These are phyloP conservation scores for Orientallactaga bullata DNA, from an alignment of 2,113 vertebrate genomes.

Conservation along the genomic window DNA sequence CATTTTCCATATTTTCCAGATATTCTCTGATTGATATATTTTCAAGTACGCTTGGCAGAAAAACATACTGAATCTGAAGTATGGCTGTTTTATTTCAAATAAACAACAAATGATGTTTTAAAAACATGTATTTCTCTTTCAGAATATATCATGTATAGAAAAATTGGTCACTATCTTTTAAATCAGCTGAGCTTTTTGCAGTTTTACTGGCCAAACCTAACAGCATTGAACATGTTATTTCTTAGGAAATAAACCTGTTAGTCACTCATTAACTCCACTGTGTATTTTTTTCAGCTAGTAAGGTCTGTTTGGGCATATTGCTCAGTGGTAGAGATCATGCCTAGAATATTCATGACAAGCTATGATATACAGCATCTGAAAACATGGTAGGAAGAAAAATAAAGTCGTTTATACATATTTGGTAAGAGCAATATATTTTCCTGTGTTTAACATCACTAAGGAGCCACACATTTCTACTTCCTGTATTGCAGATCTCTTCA, in stretches of 20 bases:
- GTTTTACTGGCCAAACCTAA: slow-evolving; percentile 14
- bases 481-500: background rate
- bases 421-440: background rate
- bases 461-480: background rate
- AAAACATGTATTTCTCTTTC: background rate
- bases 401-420: background rate
- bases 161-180: background rate
- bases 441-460: background rate
- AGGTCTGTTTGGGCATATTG: background rate
- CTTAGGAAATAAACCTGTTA: background rate
- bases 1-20: slow-evolving; percentile 26
- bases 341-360: background rate
- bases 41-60: background rate
- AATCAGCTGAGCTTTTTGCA: background rate
- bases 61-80: slow-evolving; percentile 1
- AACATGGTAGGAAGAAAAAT: background rate
- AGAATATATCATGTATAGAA: background rate
- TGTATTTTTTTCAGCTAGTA: background rate
- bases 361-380: background rate
- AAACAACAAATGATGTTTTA: background rate
- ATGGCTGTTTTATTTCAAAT: background rate
- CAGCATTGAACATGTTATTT: background rate
- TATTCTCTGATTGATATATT: background rate
- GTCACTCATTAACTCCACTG: background rate
- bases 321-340: background rate